Evolutionary conservation across 2,888 invertebrate genomes (phyloP), one percentile per base, ranked within the genome.

Genomic region (Rhingia rostrata): DNA sequence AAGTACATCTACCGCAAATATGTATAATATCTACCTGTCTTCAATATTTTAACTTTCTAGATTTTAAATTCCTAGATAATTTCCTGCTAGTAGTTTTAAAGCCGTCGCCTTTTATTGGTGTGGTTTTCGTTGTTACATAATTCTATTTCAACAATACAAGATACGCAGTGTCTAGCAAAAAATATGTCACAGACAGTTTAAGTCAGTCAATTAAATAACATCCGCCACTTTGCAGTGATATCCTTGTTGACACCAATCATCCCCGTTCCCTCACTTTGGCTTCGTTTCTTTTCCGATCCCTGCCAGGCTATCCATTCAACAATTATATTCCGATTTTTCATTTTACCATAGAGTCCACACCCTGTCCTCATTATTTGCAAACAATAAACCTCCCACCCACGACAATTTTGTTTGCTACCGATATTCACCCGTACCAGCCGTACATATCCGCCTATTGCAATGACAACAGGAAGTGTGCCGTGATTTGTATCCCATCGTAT

Each of bases 401-500:
- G 61, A 83, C 78, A 73, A 67, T 78, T 67, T 63, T 49, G 49
- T 73, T 67, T 73, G 72, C 43, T 53, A 33, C 32, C 77, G 70
- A 70, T 66, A 56, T 41, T 61, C 33, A 49, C 14, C 14, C 49
- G 39, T 53, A 37, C 51, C 35, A 60, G 9, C 10, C 12, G 45
- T 60, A 39, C 30, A 12, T 45, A 51, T 10, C 63, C 60, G 66
- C 56, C 33, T 67, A 63, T 73, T 67, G 54, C 67, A 69, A 69
- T 74, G 73, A 74, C 79, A 79, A 69, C 73, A 74, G 79, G 79
- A 83, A 79, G 63, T 69, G 63, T 64, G 72, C 83, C 74, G 79
- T 74, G 73, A 83, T 79, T 79, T 83, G 78, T 83, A 79, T 79
- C 79, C 79, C 67, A 79, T 79, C 41, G 67, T 69, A 78, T 79